Conservation (phyloP, 2,797 vertebrate genomes). For the Xenentodon cancila region DNA sequence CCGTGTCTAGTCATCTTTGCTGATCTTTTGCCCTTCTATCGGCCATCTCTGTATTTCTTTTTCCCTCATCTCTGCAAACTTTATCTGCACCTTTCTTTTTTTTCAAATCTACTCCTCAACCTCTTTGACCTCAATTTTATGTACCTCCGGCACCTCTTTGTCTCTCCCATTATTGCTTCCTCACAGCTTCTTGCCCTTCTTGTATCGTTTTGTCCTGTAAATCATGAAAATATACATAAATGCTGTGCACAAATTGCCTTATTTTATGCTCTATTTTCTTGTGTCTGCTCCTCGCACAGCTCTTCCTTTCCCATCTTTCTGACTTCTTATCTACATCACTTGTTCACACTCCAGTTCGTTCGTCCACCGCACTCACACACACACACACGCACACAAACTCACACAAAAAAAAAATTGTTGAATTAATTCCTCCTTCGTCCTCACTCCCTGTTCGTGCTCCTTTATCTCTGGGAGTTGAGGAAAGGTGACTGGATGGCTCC, state of each 20-base stretch:
- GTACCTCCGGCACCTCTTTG: conserved; percentile 1
- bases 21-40: conserved; percentile 28
- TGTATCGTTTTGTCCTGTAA: conserved; percentile 20
- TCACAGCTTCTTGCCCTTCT: conserved; percentile 10
- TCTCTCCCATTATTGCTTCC: conserved; percentile 22
- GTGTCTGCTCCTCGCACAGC: conserved; percentile 8
- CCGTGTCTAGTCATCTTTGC: conserved; percentile 33
- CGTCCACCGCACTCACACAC: conserved; percentile 3
- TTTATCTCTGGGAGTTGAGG: conserved; percentile 62
- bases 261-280: conserved; percentile 20
- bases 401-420: conserved; percentile 32
- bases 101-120: conserved; percentile 3
- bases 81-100: background rate
- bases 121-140: conserved; percentile 2
- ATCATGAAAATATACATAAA: conserved; percentile 28
- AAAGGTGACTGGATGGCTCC: conserved; percentile 69
- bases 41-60: conserved; percentile 24
- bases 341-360: conserved; percentile 16
- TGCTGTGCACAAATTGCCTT: conserved; percentile 16
- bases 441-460: conserved; percentile 50
- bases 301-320: conserved; percentile 21
- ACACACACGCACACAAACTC: conserved; percentile 4
- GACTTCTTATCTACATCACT: conserved; percentile 40
- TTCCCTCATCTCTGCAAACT: background rate
- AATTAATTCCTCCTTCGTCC: conserved; percentile 65